phyloP scores from a whole-genome alignment of 2,113 vertebrate genomes.

The Hystrix cristata region DNA sequence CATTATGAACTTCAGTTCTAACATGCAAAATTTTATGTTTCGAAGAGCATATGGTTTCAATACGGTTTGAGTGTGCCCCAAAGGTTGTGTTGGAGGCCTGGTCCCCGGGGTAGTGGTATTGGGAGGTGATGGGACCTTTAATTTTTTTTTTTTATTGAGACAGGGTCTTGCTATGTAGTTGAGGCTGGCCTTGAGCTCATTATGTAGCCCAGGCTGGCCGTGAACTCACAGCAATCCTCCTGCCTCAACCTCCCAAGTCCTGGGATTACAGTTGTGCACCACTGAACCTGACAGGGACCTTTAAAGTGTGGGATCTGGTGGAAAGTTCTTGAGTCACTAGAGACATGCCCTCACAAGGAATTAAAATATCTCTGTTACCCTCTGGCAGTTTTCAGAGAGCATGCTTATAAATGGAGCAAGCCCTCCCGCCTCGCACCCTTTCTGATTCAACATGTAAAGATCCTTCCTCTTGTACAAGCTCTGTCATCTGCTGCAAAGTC shows the following conservation, averaged over 20 bases:
- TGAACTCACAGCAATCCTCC: no score
- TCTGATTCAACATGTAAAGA: background rate
- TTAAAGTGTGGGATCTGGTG: background rate
- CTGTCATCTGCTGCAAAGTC: background rate
- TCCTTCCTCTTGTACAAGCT: background rate
- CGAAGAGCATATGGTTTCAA: background rate
- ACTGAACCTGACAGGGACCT: background rate
- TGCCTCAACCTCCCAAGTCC: no score
- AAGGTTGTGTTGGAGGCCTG: background rate
- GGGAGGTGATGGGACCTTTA: background rate
- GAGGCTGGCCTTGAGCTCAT: no score
- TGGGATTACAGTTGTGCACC: no score
- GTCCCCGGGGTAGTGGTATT: background rate
- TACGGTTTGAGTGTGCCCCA: background rate
- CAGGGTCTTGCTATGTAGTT: no score
- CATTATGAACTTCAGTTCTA: slow-evolving; percentile 11
- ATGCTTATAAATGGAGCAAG: background rate
- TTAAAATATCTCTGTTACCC: background rate
- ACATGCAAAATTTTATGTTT: slow-evolving; percentile 31
- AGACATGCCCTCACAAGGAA: background rate
- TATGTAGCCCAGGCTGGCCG: no score
- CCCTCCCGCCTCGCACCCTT: background rate
- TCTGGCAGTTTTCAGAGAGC: background rate
- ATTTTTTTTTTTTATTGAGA: no score
- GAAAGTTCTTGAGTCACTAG: background rate